Conservation (phyloP, 2,113 vertebrate species). For the Brienomyrus brachyistius region DNA sequence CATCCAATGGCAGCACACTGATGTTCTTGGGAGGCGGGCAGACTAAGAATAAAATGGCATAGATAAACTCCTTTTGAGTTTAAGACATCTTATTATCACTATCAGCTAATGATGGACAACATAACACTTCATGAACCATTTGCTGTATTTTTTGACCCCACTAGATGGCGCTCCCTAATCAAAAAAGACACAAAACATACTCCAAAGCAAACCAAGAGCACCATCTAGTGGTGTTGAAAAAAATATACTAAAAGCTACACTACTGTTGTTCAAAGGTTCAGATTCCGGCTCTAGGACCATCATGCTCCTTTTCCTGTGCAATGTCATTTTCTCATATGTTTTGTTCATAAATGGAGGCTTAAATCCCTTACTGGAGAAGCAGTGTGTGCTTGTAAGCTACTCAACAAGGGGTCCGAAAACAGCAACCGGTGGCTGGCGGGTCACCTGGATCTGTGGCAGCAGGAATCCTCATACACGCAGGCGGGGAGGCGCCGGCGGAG, state of each 20-base stretch:
- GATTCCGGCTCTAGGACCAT: background rate
- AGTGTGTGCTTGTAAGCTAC: background rate
- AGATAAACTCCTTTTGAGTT: background rate
- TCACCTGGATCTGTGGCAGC: slow-evolving; percentile 32
- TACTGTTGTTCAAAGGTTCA: background rate
- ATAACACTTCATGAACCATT: background rate
- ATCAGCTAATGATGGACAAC: background rate
- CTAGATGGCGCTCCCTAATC: background rate
- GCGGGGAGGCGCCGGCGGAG: slow-evolving; percentile 46
- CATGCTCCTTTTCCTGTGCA: background rate
- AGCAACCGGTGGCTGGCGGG: background rate
- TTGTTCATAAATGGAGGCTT: background rate
- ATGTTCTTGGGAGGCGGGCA: slow-evolving; percentile 21
- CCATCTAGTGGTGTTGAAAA: too few relatives aligned
- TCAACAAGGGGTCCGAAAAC: background rate
- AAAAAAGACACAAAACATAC: background rate
- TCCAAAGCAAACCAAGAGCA: background rate
- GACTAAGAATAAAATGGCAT: slow-evolving; percentile 22
- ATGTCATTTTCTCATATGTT: background rate
- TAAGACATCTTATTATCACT: background rate
- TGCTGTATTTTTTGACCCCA: background rate
- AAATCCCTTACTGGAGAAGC: background rate
- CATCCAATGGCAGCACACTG: slow-evolving; percentile 25
- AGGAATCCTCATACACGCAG: slow-evolving; percentile 34
- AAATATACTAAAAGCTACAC: background rate